Base-by-base conservation (phyloP, 2,797 vertebrate genomes). In the Lepilemur septentrionalis region DNA sequence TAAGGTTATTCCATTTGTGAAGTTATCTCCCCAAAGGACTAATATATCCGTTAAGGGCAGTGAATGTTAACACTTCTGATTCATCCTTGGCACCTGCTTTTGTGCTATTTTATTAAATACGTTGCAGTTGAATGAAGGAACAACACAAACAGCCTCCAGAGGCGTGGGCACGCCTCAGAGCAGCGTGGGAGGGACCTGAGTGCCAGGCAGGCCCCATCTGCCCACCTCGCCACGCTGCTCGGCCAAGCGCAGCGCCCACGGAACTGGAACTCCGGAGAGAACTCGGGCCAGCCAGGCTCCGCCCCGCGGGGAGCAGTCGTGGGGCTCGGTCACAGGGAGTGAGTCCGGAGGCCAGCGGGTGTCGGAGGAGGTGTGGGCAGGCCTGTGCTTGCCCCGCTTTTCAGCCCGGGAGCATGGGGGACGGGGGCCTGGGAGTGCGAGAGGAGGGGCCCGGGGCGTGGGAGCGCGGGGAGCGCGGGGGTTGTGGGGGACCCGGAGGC, bases 31-130 rank as follows among this genome's bases (percentile, higher is more conserved):
- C 46, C 32, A 35, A 23, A 81, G 81, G 41, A 52, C 57, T 85
- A 2, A 17, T 17, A 1, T 22, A 2, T 46, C 50, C 57, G 41
- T 70, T 38, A 72, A 46, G 50, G 81, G 52, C 38, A 20, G 4
- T n/a, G 91, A 91, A 32, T 30, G 5, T 83, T 50, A 91, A 38
- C 30, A 7, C 83, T 50, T 95, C 61, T 91, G 41, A 83, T 72
- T 90, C 80, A 63, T 28, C 38, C 28, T 32, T 72, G 61, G 46
- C 76, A 48, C 2, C 43, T 10, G 12, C 35, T 25, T 17, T 59
- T 32, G 18, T 2, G 2, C 43, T 52, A 23, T n/a, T 32, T 55
- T 38, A 52, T 35, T 35, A 55, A 73, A 23, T 38, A 4, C 12
- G 20, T 63, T 30, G 32, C 38, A 13, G 67, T 2, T 10, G 23